Evolutionary conservation across 2,888 invertebrate genomes (phyloP), one percentile per base, ranked within the genome.

Genomic region (Oxycera nigricornis): DNA sequence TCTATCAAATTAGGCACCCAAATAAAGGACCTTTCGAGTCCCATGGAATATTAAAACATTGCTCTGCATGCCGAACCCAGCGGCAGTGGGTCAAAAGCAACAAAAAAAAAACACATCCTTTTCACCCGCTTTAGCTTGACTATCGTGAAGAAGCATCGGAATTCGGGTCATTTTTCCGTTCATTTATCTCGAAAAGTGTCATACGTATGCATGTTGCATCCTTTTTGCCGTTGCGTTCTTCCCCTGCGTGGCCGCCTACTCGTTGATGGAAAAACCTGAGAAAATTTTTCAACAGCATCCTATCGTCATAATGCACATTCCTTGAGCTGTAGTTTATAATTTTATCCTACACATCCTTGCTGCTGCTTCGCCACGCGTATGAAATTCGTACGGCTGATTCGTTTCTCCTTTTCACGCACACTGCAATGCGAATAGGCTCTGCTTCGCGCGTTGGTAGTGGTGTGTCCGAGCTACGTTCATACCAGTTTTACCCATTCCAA

Each of bases 281-380:
- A 11, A 55, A 22, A 11, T 6, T 41, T 30, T 2, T 24, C 41
- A 11, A 39, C 65, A 24, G 65, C 41, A 65, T 65, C 65, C 65
- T 24, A 62, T 62, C 62, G 39, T 62, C 62, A 31, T 39, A 65
- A 24, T 65, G 65, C 65, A 65, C 65, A 65, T 65, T 65, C 65
- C 65, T 39, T 39, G 41, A 26, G 61, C 31, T 20, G 11, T n/a
- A 55, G 50, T 31, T 20, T 17, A 35, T 22, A 14, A 7, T 39
- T 30, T 9, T 9, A n/a, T 39, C 4, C 39, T 20, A 41, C 65
- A 65, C 24, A 22, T 41, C 22, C 24, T 22, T 24, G 4, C 14
- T 2, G 22, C 20, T 41, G 41, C 22, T 9, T 35, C 65, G 41
- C 22, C 65, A 55, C 26, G 14, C 65, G 4, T 11, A 26, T n/a